These are phyloP conservation scores for Epinephelus awoara DNA, from an alignment of 2,797 vertebrate species.

Conservation along the genomic window DNA sequence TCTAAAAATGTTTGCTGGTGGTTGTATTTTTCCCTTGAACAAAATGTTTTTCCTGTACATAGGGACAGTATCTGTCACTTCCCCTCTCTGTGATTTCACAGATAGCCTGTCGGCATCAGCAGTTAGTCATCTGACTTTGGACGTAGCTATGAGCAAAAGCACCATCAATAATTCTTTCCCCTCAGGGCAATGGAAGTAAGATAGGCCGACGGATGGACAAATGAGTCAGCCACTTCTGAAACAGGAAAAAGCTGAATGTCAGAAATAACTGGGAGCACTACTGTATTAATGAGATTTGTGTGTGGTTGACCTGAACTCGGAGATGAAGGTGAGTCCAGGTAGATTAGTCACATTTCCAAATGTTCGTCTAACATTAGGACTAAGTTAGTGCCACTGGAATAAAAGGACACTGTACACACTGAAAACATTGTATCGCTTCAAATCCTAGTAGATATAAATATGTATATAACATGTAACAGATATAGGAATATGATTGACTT, in stretches of 20 bases:
- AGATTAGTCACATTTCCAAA: slow-evolving; percentile 7
- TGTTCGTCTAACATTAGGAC: not conserved
- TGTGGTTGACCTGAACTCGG: slow-evolving; percentile 30
- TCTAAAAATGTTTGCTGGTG: no score
- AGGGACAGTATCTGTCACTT: slow-evolving; percentile 20
- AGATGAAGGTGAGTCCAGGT: slow-evolving; percentile 35
- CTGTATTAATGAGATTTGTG: slow-evolving; percentile 38
- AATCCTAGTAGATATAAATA: not conserved
- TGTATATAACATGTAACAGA: not conserved
- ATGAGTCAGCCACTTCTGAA: slow-evolving; percentile 64
- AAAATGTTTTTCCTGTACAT: not conserved
- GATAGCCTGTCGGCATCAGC: slow-evolving; percentile 45
- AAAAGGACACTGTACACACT: not conserved
- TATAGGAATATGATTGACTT: slow-evolving; percentile 19
- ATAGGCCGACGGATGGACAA: slow-evolving; percentile 56
- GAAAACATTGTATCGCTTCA: not conserved
- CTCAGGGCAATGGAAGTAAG: slow-evolving; percentile 36
- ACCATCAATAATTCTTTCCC: slow-evolving; percentile 66
- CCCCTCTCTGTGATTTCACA: slow-evolving; percentile 24
- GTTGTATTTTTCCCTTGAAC: not conserved
- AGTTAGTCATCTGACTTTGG: not conserved
- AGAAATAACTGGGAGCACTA: slow-evolving; percentile 38
- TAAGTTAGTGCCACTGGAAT: not conserved
- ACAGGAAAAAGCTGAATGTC: slow-evolving; percentile 45
- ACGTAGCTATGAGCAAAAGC: no score